These are phyloP conservation scores for Salticus scenicus DNA, from an alignment of 2,888 invertebrate species.

Conservation along the genomic window DNA sequence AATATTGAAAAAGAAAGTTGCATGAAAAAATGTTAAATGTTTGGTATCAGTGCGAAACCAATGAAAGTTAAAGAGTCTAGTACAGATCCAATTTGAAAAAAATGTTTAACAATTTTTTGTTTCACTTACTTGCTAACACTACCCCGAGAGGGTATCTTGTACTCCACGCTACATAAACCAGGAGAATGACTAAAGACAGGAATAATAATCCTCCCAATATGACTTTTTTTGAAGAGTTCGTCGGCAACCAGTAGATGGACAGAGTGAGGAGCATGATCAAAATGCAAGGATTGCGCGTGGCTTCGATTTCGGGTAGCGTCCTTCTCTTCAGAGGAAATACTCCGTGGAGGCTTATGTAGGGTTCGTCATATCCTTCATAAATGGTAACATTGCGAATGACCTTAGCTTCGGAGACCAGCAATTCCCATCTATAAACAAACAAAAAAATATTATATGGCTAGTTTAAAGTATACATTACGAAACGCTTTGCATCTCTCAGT, in stretches of 20 bases:
- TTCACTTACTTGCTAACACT: constrained; percentile 31
- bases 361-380: constrained; percentile 43
- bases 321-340: constrained; percentile 26
- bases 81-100: background rate
- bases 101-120: background rate
- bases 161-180: constrained; percentile 34
- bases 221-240: constrained; percentile 46
- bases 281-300: constrained; percentile 43
- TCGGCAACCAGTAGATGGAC: constrained; percentile 62
- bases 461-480: too few relatives aligned
- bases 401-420: background rate
- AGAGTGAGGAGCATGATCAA: constrained; percentile 44
- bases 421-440: constrained; percentile 39
- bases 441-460: too few relatives aligned
- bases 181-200: constrained; percentile 21
- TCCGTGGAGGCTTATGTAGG: constrained; percentile 38
- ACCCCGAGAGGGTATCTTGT: constrained; percentile 24
- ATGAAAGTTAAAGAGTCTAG: too few relatives aligned
- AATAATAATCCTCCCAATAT: constrained; percentile 46
- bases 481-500: too few relatives aligned
- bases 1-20: background rate
- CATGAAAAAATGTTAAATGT: background rate
- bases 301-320: constrained; percentile 42
- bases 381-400: constrained; percentile 31
- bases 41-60: background rate